phyloP scores from a whole-genome alignment of 2,888 invertebrate species.

The Synergus umbraculus region DNA sequence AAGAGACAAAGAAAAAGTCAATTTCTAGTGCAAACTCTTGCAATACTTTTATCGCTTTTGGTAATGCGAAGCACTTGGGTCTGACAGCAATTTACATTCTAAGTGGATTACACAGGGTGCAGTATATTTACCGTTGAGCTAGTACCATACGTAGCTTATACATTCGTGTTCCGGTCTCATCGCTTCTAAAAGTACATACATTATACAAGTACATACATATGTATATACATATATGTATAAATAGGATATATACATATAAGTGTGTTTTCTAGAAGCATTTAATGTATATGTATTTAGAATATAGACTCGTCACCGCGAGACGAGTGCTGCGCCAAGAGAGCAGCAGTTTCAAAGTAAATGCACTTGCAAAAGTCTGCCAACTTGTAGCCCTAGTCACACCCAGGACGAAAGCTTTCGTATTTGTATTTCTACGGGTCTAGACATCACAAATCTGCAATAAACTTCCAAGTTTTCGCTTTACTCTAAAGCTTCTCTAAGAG shows the following conservation, averaged over 20 bases:
- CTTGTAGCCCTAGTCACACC: background rate
- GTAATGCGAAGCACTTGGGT: conserved; percentile 23
- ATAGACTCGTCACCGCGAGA: conserved; percentile 29
- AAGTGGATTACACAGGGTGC: conserved; percentile 30
- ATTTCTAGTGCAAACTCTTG: background rate
- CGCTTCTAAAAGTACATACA: background rate
- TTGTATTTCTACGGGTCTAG: conserved; percentile 28
- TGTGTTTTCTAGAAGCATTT: conserved; percentile 25
- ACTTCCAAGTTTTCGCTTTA: conserved; percentile 12
- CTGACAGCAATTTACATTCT: conserved; percentile 35
- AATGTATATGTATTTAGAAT: conserved; percentile 11
- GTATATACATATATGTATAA: no score
- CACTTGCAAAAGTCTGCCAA: conserved; percentile 40
- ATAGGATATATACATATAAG: background rate
- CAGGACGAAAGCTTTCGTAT: conserved; percentile 32
- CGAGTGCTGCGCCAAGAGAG: conserved; percentile 29
- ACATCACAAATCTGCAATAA: conserved; percentile 25
- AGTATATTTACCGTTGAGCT: conserved; percentile 30
- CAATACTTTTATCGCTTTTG: background rate
- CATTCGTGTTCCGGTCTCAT: conserved; percentile 25
- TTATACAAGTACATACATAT: background rate
- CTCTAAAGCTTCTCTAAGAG: background rate
- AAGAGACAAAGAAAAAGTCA: background rate
- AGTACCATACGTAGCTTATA: background rate
- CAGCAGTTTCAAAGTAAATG: conserved; percentile 38